These are phyloP conservation scores for Drosophila leontia DNA, from an alignment of 1,140 invertebrate genomes.

Conservation along the genomic window DNA sequence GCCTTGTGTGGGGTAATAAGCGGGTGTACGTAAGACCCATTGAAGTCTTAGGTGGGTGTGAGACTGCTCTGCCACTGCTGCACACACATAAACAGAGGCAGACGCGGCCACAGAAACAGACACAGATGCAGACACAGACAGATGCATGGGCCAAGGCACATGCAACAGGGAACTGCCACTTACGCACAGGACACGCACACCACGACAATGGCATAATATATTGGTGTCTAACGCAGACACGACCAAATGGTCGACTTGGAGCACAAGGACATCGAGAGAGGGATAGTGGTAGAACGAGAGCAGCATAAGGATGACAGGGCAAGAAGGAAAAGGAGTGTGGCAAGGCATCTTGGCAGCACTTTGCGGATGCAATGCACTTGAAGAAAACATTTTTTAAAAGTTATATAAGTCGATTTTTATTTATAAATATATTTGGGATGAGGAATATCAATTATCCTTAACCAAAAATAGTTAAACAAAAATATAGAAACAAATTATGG, in stretches of 20 bases:
- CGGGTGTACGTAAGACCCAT: constrained; percentile 3
- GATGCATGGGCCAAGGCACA: constrained; percentile 6
- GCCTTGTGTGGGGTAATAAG: constrained; percentile 35
- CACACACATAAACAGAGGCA: constrained; percentile 7
- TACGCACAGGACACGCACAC: constrained; percentile 38
- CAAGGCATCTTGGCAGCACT: constrained; percentile 45
- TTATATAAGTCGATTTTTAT: background rate
- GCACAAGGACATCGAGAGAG: constrained; percentile 5
- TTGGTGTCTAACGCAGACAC: constrained; percentile 66
- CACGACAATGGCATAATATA: constrained; percentile 67
- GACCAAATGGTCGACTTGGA: constrained; percentile 38
- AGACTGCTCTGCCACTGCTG: constrained; percentile 20
- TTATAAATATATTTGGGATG: background rate
- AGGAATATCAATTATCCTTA: no score
- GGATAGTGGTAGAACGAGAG: background rate
- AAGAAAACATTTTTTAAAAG: background rate
- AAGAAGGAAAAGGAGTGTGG: constrained; percentile 4
- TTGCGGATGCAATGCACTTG: constrained; percentile 48
- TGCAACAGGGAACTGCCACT: constrained; percentile 62
- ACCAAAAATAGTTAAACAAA: background rate
- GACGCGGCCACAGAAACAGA: background rate
- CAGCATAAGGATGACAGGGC: constrained; percentile 1
- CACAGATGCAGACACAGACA: background rate
- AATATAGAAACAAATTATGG: background rate
- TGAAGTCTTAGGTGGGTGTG: constrained; percentile 6